phyloP scores from a whole-genome alignment of 2,888 invertebrate species.

The Cephus spinipes region DNA sequence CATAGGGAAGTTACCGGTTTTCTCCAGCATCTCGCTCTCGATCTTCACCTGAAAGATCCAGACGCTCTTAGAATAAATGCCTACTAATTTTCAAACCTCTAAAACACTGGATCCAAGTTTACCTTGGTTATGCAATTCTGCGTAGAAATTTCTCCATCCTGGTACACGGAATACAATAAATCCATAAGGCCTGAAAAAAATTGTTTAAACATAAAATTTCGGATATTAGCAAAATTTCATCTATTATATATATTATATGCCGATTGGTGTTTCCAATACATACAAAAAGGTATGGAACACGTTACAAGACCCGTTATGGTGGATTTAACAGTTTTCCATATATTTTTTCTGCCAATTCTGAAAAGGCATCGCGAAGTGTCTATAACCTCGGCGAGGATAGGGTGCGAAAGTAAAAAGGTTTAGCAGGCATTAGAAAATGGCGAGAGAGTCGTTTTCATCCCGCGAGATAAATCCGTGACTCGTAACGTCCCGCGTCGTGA shows the following conservation, averaged over 20 bases:
- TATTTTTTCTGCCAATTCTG: not conserved
- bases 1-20: constrained; percentile 7
- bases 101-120: not conserved
- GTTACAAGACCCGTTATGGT: not conserved
- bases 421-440: not conserved
- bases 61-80: not conserved
- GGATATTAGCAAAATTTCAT: not conserved
- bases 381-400: not conserved
- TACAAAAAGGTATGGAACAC: not conserved
- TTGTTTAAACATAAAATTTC: not conserved
- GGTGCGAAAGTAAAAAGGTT: constrained; percentile 3
- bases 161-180: not conserved
- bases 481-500: constrained; percentile 41
- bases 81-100: not conserved
- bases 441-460: constrained; percentile 25
- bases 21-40: constrained; percentile 1
- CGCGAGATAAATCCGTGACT: constrained; percentile 50
- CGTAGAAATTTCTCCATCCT: not conserved
- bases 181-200: not conserved
- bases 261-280: not conserved
- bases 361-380: not conserved
- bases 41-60: constrained; percentile 1
- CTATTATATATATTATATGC: not conserved
- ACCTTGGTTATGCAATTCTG: not conserved
- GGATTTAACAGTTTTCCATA: not conserved